Base-by-base conservation (phyloP, 2,113 vertebrate species). In the Tetraodon nigroviridis region DNA sequence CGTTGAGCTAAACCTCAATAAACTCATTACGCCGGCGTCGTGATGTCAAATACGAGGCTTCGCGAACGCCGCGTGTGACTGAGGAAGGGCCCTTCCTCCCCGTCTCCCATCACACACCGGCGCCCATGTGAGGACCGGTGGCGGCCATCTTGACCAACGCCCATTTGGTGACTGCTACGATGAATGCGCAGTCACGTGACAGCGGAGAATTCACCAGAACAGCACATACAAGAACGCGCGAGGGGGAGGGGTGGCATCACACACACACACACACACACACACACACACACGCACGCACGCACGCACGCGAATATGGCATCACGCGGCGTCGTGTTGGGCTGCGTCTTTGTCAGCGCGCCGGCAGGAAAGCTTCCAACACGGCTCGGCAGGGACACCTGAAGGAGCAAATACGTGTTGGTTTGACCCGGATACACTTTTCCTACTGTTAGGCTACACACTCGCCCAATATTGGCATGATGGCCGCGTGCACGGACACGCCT, bases 91-190 rank as follows among this genome's bases (percentile, higher is more conserved):
- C 42, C 16, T 44, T 44, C 12, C 3, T 42, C 14, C 40, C 40
- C 40, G 4, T 3, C 17, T 6, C 47, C 24, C 7, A 27, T 1
- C 50, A 1, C 24, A 15, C 15, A 6, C 46, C 1, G 16, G 2
- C n/a, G 18, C 52, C 58, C 76, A 79, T 59, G 70, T 81, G 82
- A 63, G 60, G 69, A 69, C 18, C 58, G 73, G 75, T 54, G 64
- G 79, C 87, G 42, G 88, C 87, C 89, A 90, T 90, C 64, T 88
- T 89, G 79, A 59, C 59, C 71, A 88, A 91, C 89, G 89, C 89
- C 89, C 89, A 88, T 85, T 89, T 44, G 14, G 42, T 44, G 90
- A 88, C 84, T 82, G 87, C 84, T 81, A 88, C 85, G 78, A 82
- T 71, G 84, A 88, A 60, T 46, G 73, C 53, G 74, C 58, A n/a